These are phyloP conservation scores for Philonicus albiceps DNA, from an alignment of 2,888 invertebrate species.

Conservation along the genomic window DNA sequence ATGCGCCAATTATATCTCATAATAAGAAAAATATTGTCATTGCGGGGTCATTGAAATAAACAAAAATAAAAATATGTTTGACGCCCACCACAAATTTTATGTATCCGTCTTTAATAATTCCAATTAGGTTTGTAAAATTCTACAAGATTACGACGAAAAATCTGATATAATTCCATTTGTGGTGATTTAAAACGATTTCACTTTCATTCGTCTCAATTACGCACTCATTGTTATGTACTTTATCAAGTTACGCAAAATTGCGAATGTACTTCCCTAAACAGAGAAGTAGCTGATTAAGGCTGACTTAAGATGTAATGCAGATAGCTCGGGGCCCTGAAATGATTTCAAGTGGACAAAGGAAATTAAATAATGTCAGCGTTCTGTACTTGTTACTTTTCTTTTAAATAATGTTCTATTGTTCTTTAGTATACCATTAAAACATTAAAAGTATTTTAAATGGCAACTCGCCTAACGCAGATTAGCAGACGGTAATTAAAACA, in stretches of 20 bases:
- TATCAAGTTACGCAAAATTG: background rate
- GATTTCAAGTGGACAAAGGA: background rate
- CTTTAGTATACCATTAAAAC: background rate
- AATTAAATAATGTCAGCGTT: background rate
- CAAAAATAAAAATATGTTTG: background rate
- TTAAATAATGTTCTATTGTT: background rate
- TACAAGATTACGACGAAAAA: background rate
- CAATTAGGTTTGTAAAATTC: background rate
- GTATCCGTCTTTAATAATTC: background rate
- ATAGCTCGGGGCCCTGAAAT: background rate
- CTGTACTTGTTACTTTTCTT: background rate
- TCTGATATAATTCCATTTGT: constrained; percentile 10
- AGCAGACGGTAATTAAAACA: background rate
- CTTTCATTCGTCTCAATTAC: background rate
- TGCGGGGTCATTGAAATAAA: background rate
- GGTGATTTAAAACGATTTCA: constrained; percentile 5
- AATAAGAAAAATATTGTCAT: background rate
- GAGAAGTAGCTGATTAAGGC: background rate
- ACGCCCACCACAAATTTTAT: background rate
- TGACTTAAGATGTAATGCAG: background rate
- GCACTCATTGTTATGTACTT: background rate
- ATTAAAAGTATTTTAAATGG: background rate
- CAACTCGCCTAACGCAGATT: background rate
- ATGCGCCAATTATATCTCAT: background rate
- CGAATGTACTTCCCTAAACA: background rate